Percentiles rank a stretch among this genome's conserved stretches.
Evolutionary conservation across 2,888 invertebrate genomes (phyloP).

Genomic region (Gryllus longicercus): DNA sequence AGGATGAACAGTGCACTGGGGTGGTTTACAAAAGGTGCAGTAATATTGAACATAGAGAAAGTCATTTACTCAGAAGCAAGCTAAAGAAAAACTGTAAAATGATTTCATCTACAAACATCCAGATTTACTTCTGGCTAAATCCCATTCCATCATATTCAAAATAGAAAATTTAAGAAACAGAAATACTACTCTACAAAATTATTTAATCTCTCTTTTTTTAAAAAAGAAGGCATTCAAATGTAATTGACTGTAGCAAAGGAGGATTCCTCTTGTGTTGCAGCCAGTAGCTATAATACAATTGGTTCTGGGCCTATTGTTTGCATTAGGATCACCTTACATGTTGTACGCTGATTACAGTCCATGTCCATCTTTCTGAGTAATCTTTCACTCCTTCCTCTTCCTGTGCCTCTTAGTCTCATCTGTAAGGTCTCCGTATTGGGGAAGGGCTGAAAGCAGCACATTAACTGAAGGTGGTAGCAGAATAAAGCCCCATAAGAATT

Average conservation of each 20-base stretch:
- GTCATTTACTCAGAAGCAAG: slow-evolving; percentile 17
- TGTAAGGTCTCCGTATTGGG: slow-evolving; percentile 24
- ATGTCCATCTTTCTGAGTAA: neutral
- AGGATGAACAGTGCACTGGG: slow-evolving; percentile 17
- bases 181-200: neutral
- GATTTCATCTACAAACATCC: neutral
- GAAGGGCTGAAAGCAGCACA: slow-evolving; percentile 25
- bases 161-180: slow-evolving; percentile 11
- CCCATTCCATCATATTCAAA: neutral
- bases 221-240: slow-evolving; percentile 8
- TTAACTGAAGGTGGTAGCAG: slow-evolving; percentile 20
- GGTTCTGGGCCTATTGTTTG: slow-evolving; percentile 2
- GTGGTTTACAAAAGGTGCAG: slow-evolving; percentile 17
- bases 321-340: slow-evolving; percentile 22
- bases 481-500: neutral
- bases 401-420: slow-evolving; percentile 25
- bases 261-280: slow-evolving; percentile 11
- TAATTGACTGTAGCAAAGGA: neutral
- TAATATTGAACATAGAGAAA: slow-evolving; percentile 17
- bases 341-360: slow-evolving; percentile 18
- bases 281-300: neutral
- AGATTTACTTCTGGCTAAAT: neutral
- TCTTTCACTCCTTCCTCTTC: slow-evolving; percentile 19
- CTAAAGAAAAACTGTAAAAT: slow-evolving; percentile 17
- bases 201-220: neutral